These are phyloP conservation scores for Poecilia gillii DNA, from an alignment of 2,797 vertebrate genomes.

Conservation along the genomic window DNA sequence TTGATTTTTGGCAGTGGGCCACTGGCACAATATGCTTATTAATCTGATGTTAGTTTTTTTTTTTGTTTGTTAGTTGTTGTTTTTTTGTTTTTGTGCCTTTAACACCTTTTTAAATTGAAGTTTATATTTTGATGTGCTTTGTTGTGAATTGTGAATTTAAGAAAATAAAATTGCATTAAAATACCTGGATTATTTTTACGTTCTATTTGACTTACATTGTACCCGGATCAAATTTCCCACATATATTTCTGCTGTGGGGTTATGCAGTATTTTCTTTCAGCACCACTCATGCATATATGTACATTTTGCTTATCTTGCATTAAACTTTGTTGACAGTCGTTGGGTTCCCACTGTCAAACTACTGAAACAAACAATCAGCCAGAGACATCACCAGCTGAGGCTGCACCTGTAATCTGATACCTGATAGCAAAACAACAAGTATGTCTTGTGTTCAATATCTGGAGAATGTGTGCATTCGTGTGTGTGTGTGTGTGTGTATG, in stretches of 20 bases:
- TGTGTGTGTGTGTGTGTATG: no score
- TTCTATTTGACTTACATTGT: not conserved
- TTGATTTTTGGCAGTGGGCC: not conserved
- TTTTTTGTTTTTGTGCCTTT: no score
- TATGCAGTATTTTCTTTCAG: not conserved
- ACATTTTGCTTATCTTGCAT: conserved; percentile 2
- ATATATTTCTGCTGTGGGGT: not conserved
- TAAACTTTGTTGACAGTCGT: not conserved
- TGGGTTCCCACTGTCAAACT: not conserved
- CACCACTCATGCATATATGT: not conserved
- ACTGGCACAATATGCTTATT: not conserved
- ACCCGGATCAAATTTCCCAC: not conserved
- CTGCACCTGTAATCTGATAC: conserved; percentile 14
- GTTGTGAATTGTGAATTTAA: not conserved
- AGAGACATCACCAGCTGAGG: conserved; percentile 24
- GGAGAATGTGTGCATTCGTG: not conserved
- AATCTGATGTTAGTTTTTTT: not conserved
- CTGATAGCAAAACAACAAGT: not conserved
- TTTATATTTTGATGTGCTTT: not conserved
- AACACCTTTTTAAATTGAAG: not conserved
- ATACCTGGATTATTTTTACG: not conserved
- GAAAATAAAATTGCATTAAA: not conserved
- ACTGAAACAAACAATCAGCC: conserved; percentile 6
- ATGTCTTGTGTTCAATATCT: not conserved
- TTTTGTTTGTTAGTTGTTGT: no score